Base-by-base conservation (phyloP, 2,888 invertebrate genomes). In the Cataglyphis livida region DNA sequence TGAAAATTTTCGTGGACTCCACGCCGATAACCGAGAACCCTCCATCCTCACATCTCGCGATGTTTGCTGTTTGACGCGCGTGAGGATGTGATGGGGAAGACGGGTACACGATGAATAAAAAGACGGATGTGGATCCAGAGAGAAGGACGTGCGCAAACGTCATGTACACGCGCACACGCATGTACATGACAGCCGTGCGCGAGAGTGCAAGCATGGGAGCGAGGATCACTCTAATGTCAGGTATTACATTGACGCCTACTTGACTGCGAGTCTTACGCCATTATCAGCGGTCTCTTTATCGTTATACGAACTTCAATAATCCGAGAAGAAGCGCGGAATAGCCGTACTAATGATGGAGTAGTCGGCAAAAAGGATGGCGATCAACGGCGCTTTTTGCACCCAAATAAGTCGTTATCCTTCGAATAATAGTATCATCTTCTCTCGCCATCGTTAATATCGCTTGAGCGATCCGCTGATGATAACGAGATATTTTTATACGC, bases 151-250 rank as follows among this genome's bases (percentile, higher is more conserved):
- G 74, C n/a, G n/a, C 51, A 51, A 51, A 51, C 51, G 48, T 48
- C 48, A 28, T 28, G 6, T 2, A 48, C 51, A 51, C 18, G 7
- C 7, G 51, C 51, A n/a, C 51, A 35, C 10, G 5, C n/a, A 9
- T n/a, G n/a, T 57, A 59, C 48, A 10, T 61, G 85, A 87, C 75
- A 76, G 54, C 74, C 83, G 83, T 65, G 83, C 65, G 83, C 65
- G 70, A 54, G 18, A 35, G 35, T 54, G 21, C 70, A 35, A 5
- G 15, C 70, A 35, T 9, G 15, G 25, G 6, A 32, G 32, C 32
- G 32, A 32, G 44, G 32, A 44, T 61, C 28, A 44, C 44, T 51
- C n/a, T 74, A 21, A 74, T 32, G 73, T 15, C 15, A 18, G 73
- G 59, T 65, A 74, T 41, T 41, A 41, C 78, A 35, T 25, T 51